Evolutionary conservation across 1,140 invertebrate genomes (phyloP).

Genomic region (Bombus terrestris): DNA sequence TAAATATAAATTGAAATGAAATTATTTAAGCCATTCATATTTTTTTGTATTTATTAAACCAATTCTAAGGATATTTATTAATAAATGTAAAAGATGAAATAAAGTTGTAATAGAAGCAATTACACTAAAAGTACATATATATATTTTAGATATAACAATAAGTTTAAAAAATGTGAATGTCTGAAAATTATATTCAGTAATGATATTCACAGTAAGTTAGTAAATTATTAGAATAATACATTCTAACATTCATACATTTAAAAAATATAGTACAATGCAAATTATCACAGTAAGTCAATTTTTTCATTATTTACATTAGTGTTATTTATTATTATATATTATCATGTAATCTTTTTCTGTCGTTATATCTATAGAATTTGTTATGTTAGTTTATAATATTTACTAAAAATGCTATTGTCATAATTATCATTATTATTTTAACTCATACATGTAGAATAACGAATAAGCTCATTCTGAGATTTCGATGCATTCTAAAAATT

Average conservation of each 20-base stretch:
- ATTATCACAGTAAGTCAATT: background rate
- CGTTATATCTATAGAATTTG: background rate
- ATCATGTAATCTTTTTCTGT: background rate
- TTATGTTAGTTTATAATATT: background rate
- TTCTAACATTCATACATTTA: background rate
- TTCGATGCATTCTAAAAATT: slow-evolving; percentile 2
- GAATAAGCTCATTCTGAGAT: background rate
- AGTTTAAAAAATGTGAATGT: background rate
- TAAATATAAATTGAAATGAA: background rate
- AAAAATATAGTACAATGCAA: background rate
- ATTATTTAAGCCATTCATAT: background rate
- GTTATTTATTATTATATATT: background rate
- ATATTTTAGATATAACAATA: background rate
- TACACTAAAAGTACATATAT: background rate
- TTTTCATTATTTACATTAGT: background rate
- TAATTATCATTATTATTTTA: background rate
- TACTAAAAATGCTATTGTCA: background rate
- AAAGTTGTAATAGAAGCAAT: background rate
- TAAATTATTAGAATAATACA: background rate
- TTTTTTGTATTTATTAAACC: background rate
- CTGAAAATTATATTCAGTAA: background rate
- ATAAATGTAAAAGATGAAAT: background rate
- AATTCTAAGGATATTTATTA: background rate
- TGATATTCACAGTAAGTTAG: background rate
- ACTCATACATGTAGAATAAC: slow-evolving; percentile 7